A percentile compares a stretch with the other conserved stretches of the same genome.
Conservation (phyloP, 1,140 invertebrate genomes). For the Drosophila quadrilineata region DNA sequence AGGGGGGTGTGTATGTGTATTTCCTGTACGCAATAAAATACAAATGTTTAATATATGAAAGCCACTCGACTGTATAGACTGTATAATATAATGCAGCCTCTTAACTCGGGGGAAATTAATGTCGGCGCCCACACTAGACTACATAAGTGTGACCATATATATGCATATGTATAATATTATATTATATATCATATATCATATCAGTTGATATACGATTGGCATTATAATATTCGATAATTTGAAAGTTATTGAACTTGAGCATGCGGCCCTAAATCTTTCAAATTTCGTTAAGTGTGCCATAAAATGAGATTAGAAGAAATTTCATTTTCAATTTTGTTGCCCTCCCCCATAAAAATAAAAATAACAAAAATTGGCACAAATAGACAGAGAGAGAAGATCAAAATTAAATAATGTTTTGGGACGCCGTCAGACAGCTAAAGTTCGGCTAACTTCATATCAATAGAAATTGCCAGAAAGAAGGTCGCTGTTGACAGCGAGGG, state of each 20-base stretch:
- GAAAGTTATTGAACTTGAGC: slow-evolving; percentile 45
- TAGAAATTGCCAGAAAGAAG: slow-evolving; percentile 3
- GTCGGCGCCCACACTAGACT: not conserved
- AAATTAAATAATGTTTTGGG: not conserved
- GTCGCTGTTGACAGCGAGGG: not conserved
- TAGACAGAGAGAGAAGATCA: too few relatives aligned
- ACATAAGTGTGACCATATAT: slow-evolving; percentile 53
- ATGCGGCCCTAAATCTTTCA: slow-evolving; percentile 42
- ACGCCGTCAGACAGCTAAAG: slow-evolving; percentile 16
- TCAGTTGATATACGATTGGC: slow-evolving; percentile 23
- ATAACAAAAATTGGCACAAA: too few relatives aligned
- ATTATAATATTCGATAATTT: slow-evolving; percentile 62
- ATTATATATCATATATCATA: slow-evolving; percentile 6
- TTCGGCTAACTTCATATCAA: slow-evolving; percentile 8
- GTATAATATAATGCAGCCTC: slow-evolving; percentile 20
- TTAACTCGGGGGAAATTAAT: slow-evolving; percentile 12
- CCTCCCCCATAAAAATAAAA: not conserved
- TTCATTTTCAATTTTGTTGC: slow-evolving; percentile 7
- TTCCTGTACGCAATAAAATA: slow-evolving; percentile 34
- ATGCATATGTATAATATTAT: slow-evolving; percentile 7
- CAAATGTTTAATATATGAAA: not conserved
- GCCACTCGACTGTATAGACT: slow-evolving; percentile 48
- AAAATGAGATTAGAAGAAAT: slow-evolving; percentile 23
- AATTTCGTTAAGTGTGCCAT: too few relatives aligned
- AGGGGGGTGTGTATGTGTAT: slow-evolving; percentile 11